Conservation (phyloP, 2,113 vertebrate genomes). For the Nipponia nippon region DNA sequence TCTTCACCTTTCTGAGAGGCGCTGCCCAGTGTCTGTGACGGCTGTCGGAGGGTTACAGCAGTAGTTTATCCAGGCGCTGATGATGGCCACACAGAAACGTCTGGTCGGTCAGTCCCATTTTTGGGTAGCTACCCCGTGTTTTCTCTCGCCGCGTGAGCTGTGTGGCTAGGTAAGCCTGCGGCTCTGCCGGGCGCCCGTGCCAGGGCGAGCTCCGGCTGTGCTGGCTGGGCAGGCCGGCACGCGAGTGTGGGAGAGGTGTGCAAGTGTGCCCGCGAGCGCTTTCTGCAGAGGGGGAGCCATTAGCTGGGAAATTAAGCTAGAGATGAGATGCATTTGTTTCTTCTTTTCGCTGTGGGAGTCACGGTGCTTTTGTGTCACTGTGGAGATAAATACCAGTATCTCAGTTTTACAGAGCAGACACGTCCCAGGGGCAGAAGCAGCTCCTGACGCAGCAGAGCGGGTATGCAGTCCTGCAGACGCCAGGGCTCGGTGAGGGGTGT, state of each 20-base stretch:
- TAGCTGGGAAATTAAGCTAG: background rate
- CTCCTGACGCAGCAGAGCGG: background rate
- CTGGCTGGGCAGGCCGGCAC: accelerated
- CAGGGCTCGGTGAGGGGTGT: background rate
- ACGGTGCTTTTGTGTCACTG: background rate
- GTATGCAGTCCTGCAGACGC: background rate
- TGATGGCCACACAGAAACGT: background rate
- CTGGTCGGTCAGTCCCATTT: background rate
- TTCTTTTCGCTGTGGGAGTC: background rate
- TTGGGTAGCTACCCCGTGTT: accelerated
- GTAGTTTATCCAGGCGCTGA: background rate
- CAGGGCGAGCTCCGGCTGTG: background rate
- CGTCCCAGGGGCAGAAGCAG: background rate
- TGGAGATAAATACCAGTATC: too few relatives aligned
- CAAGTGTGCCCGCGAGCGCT: accelerated
- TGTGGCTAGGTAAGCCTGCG: background rate
- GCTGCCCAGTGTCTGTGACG: accelerated
- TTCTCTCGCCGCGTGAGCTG: accelerated
- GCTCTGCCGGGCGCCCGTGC: too few relatives aligned
- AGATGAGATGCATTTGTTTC: background rate
- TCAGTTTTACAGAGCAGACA: background rate
- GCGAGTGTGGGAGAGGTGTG: background rate
- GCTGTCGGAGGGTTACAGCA: accelerated
- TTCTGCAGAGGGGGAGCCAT: background rate
- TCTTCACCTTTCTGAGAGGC: background rate